phyloP scores from a whole-genome alignment of 2,888 invertebrate species.

The Spodoptera exigua region DNA sequence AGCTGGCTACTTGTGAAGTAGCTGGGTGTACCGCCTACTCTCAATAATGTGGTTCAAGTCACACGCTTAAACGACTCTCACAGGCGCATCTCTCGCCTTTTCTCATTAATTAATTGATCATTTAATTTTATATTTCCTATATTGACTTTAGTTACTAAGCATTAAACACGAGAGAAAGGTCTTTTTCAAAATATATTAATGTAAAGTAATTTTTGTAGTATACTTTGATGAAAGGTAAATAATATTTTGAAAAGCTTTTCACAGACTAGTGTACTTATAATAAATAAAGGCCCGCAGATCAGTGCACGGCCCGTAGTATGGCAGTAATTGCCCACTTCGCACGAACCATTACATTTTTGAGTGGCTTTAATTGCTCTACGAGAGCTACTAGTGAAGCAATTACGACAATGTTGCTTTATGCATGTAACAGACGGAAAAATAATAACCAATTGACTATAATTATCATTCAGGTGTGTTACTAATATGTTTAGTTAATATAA shows the following conservation, averaged over 20 bases:
- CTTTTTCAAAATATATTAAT: background rate
- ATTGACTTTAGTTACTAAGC: too few relatives aligned
- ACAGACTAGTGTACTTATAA: constrained; percentile 2
- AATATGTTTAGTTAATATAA: too few relatives aligned
- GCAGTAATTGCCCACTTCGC: constrained; percentile 47
- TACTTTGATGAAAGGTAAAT: too few relatives aligned
- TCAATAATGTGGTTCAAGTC: background rate
- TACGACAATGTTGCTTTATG: constrained; percentile 27
- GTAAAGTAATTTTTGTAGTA: too few relatives aligned
- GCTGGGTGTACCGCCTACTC: constrained; percentile 17
- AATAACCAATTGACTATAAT: constrained; percentile 9
- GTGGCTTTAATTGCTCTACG: constrained; percentile 53
- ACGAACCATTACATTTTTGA: constrained; percentile 52
- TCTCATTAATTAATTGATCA: too few relatives aligned
- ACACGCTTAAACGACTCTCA: constrained; percentile 3
- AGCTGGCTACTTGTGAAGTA: constrained; percentile 27
- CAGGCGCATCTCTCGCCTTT: too few relatives aligned
- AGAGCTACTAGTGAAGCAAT: constrained; percentile 43
- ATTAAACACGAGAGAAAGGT: too few relatives aligned
- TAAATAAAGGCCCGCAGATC: constrained; percentile 18
- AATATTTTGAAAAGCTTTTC: too few relatives aligned
- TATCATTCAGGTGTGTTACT: background rate
- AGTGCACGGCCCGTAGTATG: constrained; percentile 3
- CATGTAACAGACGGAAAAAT: constrained; percentile 5
- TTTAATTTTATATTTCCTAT: too few relatives aligned